phyloP scores from a whole-genome alignment of 2,113 vertebrate genomes.

The Hippocampus abdominalis region DNA sequence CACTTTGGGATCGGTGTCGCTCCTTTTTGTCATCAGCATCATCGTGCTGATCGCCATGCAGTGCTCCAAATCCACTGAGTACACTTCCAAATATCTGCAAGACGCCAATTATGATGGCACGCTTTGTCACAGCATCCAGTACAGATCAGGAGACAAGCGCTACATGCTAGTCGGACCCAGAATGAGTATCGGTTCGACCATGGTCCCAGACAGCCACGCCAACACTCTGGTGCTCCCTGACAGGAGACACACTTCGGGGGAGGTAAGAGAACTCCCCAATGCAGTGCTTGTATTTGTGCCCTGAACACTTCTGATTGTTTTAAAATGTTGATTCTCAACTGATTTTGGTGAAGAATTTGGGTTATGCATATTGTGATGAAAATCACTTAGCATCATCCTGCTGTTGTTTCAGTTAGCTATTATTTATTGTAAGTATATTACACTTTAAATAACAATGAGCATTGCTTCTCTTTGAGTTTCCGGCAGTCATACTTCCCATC shows the following conservation, averaged over 20 bases:
- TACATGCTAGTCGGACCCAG: conserved; percentile 71
- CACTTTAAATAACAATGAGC: no score
- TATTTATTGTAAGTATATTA: no score
- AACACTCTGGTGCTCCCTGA: conserved; percentile 54
- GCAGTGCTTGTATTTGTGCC: not conserved
- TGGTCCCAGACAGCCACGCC: conserved; percentile 56
- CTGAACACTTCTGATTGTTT: no score
- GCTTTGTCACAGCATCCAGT: conserved; percentile 64
- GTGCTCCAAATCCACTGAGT: conserved; percentile 54
- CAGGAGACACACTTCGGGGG: not conserved
- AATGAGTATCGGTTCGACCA: conserved; percentile 65
- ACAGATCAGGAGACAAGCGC: conserved; percentile 67
- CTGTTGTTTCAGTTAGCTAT: no score
- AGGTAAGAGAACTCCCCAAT: not conserved
- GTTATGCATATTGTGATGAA: no score
- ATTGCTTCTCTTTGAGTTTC: no score
- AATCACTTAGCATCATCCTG: no score
- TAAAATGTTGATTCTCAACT: not conserved
- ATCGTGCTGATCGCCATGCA: conserved; percentile 57
- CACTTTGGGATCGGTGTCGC: conserved; percentile 56
- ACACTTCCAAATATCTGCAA: conserved; percentile 51
- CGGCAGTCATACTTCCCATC: no score
- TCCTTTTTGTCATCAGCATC: conserved; percentile 61
- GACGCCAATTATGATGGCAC: conserved; percentile 54
- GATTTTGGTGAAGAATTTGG: no score